Evolutionary conservation across 2,113 vertebrate species (phyloP).

Genomic region (Cottus gobio): DNA sequence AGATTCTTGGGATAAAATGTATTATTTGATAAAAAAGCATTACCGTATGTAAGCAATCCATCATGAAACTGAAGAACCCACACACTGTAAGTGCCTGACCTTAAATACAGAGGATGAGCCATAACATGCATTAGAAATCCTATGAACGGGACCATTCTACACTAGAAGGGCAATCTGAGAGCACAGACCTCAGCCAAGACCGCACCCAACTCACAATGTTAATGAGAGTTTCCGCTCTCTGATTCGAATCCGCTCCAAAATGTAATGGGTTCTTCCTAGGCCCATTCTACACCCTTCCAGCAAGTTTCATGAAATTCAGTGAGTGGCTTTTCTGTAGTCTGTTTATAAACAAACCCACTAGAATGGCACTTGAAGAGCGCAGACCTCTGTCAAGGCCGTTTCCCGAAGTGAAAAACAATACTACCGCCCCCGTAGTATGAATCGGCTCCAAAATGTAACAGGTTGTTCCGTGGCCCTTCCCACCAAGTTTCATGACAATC

Average conservation of each 20-base stretch:
- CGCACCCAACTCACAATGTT: background rate
- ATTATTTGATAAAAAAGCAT: slow-evolving; percentile 12
- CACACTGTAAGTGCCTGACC: background rate
- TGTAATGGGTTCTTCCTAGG: background rate
- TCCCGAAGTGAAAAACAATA: no score
- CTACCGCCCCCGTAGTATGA: background rate
- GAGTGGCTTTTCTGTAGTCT: background rate
- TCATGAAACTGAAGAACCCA: background rate
- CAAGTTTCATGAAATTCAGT: background rate
- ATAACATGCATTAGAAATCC: background rate
- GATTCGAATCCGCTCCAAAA: background rate
- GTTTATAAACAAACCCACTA: background rate
- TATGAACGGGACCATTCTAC: background rate
- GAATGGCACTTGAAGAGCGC: no score
- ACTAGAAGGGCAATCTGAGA: background rate
- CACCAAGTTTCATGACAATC: background rate
- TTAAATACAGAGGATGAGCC: background rate
- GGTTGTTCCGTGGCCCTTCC: background rate
- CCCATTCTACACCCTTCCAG: background rate
- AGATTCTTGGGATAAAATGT: background rate
- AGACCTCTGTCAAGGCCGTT: no score
- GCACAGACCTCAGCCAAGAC: background rate
- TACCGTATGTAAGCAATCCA: background rate
- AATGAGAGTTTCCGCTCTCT: background rate
- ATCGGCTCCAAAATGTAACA: background rate